Conservation (phyloP, 2,797 vertebrate species). For the Pseudopleuronectes americanus region DNA sequence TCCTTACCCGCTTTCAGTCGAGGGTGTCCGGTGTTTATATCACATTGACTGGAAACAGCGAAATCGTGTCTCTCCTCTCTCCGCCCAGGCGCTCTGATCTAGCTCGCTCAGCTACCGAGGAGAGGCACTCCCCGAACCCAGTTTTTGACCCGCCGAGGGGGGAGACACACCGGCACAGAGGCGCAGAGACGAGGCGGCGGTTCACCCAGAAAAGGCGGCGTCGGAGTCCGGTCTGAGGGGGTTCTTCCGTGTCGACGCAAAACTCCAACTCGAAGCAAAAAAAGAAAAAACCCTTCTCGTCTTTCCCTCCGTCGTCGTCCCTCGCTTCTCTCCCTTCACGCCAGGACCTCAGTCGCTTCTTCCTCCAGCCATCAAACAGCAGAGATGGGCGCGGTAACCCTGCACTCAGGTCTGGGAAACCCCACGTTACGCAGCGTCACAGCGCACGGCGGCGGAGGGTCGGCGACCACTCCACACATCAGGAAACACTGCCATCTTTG, state of each 20-base stretch:
- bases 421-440: slow-evolving; percentile 87
- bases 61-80: slow-evolving; percentile 75
- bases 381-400: slow-evolving; percentile 91
- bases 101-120: slow-evolving; percentile 81
- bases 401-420: slow-evolving; percentile 87
- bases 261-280: slow-evolving; percentile 64
- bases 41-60: slow-evolving; percentile 84
- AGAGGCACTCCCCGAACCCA: slow-evolving; percentile 88
- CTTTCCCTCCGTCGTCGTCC: slow-evolving; percentile 78
- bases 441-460: slow-evolving; percentile 78
- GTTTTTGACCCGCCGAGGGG: slow-evolving; percentile 82
- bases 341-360: slow-evolving; percentile 83
- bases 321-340: slow-evolving; percentile 77
- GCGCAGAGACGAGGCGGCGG: slow-evolving; percentile 74
- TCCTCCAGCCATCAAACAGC: slow-evolving; percentile 88
- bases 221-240: slow-evolving; percentile 54
- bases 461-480: slow-evolving; percentile 70
- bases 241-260: slow-evolving; percentile 55
- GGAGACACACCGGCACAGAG: slow-evolving; percentile 81
- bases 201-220: slow-evolving; percentile 62
- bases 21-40: slow-evolving; percentile 81
- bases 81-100: slow-evolving; percentile 75
- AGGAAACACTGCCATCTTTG: slow-evolving; percentile 78
- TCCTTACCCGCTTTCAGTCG: slow-evolving; percentile 85
- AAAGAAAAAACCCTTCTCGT: slow-evolving; percentile 65